These are phyloP conservation scores for Notolabrus celidotus DNA, from an alignment of 2,797 vertebrate genomes.

Conservation along the genomic window DNA sequence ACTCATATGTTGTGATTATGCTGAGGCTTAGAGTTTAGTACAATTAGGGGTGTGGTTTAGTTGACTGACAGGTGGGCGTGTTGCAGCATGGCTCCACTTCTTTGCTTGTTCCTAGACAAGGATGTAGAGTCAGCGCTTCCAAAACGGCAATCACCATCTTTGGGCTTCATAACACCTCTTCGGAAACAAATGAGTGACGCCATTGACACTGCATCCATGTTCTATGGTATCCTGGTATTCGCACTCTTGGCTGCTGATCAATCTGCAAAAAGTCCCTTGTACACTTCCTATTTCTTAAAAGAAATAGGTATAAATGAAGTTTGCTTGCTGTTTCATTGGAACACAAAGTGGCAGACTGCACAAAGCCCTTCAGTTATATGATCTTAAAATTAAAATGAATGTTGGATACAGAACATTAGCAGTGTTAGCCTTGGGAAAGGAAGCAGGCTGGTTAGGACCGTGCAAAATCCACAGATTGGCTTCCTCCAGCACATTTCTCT, in stretches of 20 bases:
- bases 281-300: neutral
- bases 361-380: slow-evolving; percentile 32
- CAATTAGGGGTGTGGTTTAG: too few relatives aligned
- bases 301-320: neutral
- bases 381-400: slow-evolving; percentile 26
- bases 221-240: neutral
- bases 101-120: too few relatives aligned
- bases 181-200: too few relatives aligned
- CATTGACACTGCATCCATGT: too few relatives aligned
- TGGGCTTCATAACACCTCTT: too few relatives aligned
- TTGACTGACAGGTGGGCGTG: too few relatives aligned
- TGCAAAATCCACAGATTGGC: slow-evolving; percentile 40
- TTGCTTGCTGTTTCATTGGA: neutral
- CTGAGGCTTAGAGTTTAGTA: too few relatives aligned
- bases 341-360: slow-evolving; percentile 14
- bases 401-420: slow-evolving; percentile 27
- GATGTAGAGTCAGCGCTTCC: too few relatives aligned
- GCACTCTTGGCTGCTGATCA: neutral
- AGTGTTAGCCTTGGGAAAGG: slow-evolving; percentile 39
- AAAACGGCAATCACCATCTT: too few relatives aligned
- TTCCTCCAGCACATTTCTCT: slow-evolving; percentile 24
- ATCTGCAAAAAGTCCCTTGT: neutral
- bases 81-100: too few relatives aligned
- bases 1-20: too few relatives aligned
- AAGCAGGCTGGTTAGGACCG: slow-evolving; percentile 40